phyloP scores from a whole-genome alignment of 1,140 invertebrate species.

The Telenomus remus region DNA sequence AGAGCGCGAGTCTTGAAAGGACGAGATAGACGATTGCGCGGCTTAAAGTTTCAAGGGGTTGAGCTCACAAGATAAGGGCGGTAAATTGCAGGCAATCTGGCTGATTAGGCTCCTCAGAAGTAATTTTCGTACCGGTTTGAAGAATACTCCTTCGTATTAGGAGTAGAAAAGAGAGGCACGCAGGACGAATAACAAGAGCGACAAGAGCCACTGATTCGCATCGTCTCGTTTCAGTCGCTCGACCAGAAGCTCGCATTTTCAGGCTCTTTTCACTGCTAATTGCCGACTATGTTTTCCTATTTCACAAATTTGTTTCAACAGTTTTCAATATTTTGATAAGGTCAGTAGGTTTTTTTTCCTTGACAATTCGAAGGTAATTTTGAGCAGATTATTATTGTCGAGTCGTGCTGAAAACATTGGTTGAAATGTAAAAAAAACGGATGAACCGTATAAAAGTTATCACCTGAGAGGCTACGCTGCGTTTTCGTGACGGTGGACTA shows the following conservation, averaged over 20 bases:
- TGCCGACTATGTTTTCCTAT: conserved; percentile 37
- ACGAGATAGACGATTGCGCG: conserved; percentile 21
- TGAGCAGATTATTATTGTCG: too few relatives aligned
- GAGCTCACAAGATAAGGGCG: conserved; percentile 61
- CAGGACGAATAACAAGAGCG: conserved; percentile 34
- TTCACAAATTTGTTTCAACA: conserved; percentile 46
- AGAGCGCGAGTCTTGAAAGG: conserved; percentile 27
- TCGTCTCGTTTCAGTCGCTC: conserved; percentile 28
- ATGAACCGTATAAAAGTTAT: conserved; percentile 10
- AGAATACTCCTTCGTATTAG: conserved; percentile 54
- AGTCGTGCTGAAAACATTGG: too few relatives aligned
- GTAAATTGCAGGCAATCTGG: conserved; percentile 71
- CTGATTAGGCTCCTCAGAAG: conserved; percentile 65
- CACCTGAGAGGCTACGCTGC: background rate
- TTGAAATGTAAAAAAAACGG: too few relatives aligned
- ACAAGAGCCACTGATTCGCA: conserved; percentile 35
- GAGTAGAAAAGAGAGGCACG: conserved; percentile 39
- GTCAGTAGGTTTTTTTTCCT: too few relatives aligned
- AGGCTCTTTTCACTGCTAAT: conserved; percentile 40
- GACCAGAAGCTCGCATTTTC: conserved; percentile 56
- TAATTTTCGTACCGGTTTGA: conserved; percentile 63
- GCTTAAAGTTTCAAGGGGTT: conserved; percentile 41
- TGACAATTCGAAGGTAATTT: too few relatives aligned
- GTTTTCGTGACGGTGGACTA: background rate
- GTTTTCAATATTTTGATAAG: too few relatives aligned